phyloP scores from a whole-genome alignment of 2,113 vertebrate species.

The Pachycephala philippinensis region DNA sequence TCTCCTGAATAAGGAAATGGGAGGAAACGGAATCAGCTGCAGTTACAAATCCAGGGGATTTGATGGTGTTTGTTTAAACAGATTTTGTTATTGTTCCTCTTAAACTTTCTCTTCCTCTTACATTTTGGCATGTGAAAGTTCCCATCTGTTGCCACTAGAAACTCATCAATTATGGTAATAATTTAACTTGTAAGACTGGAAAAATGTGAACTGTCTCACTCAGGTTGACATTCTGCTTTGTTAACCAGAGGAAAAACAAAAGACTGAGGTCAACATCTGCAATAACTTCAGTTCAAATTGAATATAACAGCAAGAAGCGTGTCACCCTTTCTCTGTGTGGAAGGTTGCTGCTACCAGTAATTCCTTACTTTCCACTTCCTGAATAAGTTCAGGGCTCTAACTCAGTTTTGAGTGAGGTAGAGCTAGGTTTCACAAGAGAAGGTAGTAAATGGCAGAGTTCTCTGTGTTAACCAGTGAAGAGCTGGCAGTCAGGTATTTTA shows the following conservation, averaged over 20 bases:
- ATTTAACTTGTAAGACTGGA: slow-evolving; percentile 59
- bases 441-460: neutral
- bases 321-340: neutral
- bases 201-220: slow-evolving; percentile 27
- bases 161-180: slow-evolving; percentile 13
- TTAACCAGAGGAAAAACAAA: slow-evolving; percentile 23
- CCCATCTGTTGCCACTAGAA: slow-evolving; percentile 62
- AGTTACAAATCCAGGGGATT: slow-evolving; percentile 3
- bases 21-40: slow-evolving; percentile 54
- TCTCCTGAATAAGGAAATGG: neutral
- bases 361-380: neutral
- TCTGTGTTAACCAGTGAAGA: neutral
- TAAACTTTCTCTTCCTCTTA: slow-evolving; percentile 62
- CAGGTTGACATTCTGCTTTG: slow-evolving; percentile 55
- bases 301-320: neutral
- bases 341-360: neutral
- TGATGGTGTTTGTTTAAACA: slow-evolving; percentile 54
- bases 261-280: slow-evolving; percentile 26
- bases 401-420: neutral
- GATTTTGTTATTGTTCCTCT: slow-evolving; percentile 55
- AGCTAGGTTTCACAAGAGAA: neutral
- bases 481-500: neutral
- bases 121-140: slow-evolving; percentile 45
- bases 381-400: neutral
- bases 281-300: neutral